phyloP scores from a whole-genome alignment of 2,113 vertebrate genomes.

The Mobula birostris region DNA sequence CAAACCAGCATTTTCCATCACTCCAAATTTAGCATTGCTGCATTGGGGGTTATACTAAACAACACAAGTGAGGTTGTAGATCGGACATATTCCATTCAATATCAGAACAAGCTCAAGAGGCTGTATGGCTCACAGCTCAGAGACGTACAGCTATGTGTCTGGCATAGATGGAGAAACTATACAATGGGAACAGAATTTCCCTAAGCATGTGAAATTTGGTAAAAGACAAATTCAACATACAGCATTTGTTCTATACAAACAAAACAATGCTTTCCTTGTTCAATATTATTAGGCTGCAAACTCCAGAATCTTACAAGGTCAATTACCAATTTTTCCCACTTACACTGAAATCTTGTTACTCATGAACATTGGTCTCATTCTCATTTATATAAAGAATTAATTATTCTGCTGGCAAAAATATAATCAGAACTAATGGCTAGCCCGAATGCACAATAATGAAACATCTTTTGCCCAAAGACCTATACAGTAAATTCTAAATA shows the following conservation, averaged over 20 bases:
- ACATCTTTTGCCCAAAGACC: constrained; percentile 23
- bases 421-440: background rate
- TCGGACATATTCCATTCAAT: background rate
- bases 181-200: background rate
- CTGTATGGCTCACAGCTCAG: background rate
- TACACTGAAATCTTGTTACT: background rate
- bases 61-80: background rate
- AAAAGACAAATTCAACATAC: background rate
- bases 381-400: background rate
- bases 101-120: background rate
- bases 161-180: background rate
- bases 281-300: background rate
- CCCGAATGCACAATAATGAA: background rate
- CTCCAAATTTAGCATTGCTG: background rate
- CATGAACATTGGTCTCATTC: background rate
- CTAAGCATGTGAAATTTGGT: background rate
- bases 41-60: background rate
- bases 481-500: background rate
- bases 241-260: background rate
- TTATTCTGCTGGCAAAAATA: background rate
- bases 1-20: background rate
- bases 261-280: background rate
- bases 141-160: background rate
- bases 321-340: background rate
- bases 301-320: background rate